phyloP scores from a whole-genome alignment of 1,140 invertebrate species.

The Plodia interpunctella region DNA sequence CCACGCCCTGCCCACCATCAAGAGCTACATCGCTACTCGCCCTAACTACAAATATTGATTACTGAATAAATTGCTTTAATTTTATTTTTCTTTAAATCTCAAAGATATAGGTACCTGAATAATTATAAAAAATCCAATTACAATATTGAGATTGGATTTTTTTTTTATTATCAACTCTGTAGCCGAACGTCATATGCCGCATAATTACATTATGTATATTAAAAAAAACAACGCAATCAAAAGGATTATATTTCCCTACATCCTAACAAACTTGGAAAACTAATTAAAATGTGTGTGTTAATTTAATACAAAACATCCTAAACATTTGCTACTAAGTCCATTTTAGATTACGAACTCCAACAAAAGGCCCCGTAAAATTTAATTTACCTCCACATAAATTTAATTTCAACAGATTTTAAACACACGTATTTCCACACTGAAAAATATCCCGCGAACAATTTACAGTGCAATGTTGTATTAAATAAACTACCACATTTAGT shows the following conservation, averaged over 20 bases:
- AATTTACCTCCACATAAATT: background rate
- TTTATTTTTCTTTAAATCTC: too few relatives aligned
- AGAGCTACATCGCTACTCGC: constrained; percentile 13
- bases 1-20: constrained; percentile 17
- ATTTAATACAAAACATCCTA: background rate
- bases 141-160: too few relatives aligned
- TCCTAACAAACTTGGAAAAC: too few relatives aligned
- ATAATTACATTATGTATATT: too few relatives aligned
- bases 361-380: background rate
- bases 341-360: background rate
- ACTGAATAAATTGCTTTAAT: too few relatives aligned
- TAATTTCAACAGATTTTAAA: background rate
- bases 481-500: background rate
- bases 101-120: too few relatives aligned
- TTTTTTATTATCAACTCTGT: too few relatives aligned
- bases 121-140: too few relatives aligned
- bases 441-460: background rate
- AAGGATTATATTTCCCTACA: too few relatives aligned
- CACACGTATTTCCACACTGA: background rate
- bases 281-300: too few relatives aligned
- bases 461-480: background rate
- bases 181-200: too few relatives aligned
- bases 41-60: constrained; percentile 17
- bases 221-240: too few relatives aligned
- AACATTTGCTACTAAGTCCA: background rate